Base-by-base conservation (phyloP, 2,888 invertebrate species). In the Dicycla oo region DNA sequence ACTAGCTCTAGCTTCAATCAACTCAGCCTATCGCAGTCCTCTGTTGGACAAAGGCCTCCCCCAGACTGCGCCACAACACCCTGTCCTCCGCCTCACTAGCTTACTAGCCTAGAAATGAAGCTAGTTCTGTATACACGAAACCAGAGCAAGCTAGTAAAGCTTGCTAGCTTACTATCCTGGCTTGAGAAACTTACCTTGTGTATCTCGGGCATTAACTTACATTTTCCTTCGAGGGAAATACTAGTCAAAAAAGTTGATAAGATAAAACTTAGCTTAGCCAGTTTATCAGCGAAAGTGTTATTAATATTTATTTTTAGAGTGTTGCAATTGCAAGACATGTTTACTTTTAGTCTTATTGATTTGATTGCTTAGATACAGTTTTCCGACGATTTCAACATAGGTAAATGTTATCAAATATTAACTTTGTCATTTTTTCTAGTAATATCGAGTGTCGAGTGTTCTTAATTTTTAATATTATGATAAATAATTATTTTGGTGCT, bases 241-340 rank as follows among this genome's bases (percentile, higher is more conserved):
- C 76, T 34, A 61, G 66, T 75, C 45, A 51, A 75, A 80, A 76
- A 51, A 58, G 65, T 53, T 58, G 80, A 80, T 80, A 80, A 80
- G 83, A 80, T 82, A 66, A 62, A n/a, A 49, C 11, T 45, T 7
- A 54, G n/a, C 13, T 26, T 20, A 53, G 54, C 68, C 11, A n/a
- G 80, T 79, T 78, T 80, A 80, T 80, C 83, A 73, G 80, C 74
- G 84, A 80, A 80, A 80, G 75, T 43, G 60, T 49, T 74, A 69
- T 61, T 65, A 62, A 69, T 68, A 56, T 80, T 69, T 66, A 73
- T 80, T 68, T 83, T 65, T 70, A 66, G 51, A 47, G 23, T 62
- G 64, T 68, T 69, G 68, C 82, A 47, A 81, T 68, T 69, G 68
- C 82, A 47, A 81, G 38, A 13, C 8, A 2, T 65, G 56, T 81